Percentiles rank a stretch among this genome's conserved stretches.
These are phyloP conservation scores for Drosophila sulfurigaster DNA, from an alignment of 1,140 invertebrate genomes.

Conservation along the genomic window DNA sequence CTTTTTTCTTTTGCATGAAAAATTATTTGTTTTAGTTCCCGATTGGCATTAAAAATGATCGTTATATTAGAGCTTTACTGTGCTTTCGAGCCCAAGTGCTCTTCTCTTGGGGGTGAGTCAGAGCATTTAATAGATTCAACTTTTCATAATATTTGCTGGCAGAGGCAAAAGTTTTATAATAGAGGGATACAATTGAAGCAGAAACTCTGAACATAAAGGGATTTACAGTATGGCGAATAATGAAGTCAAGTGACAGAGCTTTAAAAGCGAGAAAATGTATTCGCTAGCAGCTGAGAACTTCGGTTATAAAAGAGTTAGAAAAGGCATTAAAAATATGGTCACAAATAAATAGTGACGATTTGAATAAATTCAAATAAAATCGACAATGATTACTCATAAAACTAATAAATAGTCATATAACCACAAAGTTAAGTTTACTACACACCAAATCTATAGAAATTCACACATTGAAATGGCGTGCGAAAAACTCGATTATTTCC, in stretches of 20 bases:
- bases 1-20: too few species aligned
- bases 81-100: background rate
- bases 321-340: too few species aligned
- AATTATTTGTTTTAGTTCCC: background rate
- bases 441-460: background rate
- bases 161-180: background rate
- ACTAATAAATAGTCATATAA: too few species aligned
- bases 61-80: background rate
- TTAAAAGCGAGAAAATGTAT: background rate
- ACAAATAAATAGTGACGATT: too few species aligned
- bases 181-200: background rate
- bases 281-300: background rate
- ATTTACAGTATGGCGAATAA: background rate
- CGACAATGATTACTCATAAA: too few species aligned
- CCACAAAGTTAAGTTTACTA: too few species aligned
- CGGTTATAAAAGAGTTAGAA: too few species aligned
- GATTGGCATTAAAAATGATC: background rate
- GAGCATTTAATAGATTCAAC: conserved; percentile 5
- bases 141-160: background rate
- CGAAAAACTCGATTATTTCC: background rate
- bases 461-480: conserved; percentile 3
- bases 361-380: too few species aligned
- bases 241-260: background rate
- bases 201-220: background rate
- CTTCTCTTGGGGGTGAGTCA: conserved; percentile 9